These are phyloP conservation scores for Rhyacophila brunnea DNA, from an alignment of 1,140 invertebrate species.

Conservation along the genomic window DNA sequence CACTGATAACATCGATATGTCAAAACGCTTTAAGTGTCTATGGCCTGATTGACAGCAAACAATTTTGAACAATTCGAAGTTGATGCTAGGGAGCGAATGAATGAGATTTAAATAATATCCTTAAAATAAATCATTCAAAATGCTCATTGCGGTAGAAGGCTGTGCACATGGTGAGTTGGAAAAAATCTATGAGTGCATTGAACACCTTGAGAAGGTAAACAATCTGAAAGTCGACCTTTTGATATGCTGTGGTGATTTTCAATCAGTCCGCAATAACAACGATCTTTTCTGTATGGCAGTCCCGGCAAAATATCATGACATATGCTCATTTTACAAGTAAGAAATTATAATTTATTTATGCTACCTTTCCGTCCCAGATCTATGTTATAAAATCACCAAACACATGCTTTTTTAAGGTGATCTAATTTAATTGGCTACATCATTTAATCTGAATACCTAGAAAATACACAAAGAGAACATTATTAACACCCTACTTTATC, in stretches of 20 bases:
- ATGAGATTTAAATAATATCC: too few species aligned
- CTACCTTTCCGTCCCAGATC: not conserved
- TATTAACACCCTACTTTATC: too few species aligned
- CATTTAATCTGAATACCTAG: too few species aligned
- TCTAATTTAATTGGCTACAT: too few species aligned
- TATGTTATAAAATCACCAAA: not conserved
- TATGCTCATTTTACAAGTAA: constrained; percentile 96
- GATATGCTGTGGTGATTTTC: constrained; percentile 98
- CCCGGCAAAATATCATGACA: constrained; percentile 86
- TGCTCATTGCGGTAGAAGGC: constrained; percentile 96
- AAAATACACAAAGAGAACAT: too few species aligned
- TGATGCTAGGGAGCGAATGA: too few species aligned
- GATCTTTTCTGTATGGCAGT: constrained; percentile 91
- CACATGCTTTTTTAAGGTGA: too few species aligned
- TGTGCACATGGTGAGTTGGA: constrained; percentile 98
- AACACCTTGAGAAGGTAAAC: constrained; percentile 64
- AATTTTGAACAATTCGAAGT: too few species aligned
- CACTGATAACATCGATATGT: too few species aligned
- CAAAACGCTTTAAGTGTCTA: too few species aligned
- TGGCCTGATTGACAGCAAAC: too few species aligned
- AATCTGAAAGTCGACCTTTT: constrained; percentile 77
- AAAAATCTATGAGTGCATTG: constrained; percentile 86
- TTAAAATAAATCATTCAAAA: constrained; percentile 45
- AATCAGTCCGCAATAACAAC: constrained; percentile 75
- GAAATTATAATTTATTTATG: constrained; percentile 35